These are phyloP conservation scores for Melanotaenia boesemani DNA, from an alignment of 2,797 vertebrate species.

Conservation along the genomic window DNA sequence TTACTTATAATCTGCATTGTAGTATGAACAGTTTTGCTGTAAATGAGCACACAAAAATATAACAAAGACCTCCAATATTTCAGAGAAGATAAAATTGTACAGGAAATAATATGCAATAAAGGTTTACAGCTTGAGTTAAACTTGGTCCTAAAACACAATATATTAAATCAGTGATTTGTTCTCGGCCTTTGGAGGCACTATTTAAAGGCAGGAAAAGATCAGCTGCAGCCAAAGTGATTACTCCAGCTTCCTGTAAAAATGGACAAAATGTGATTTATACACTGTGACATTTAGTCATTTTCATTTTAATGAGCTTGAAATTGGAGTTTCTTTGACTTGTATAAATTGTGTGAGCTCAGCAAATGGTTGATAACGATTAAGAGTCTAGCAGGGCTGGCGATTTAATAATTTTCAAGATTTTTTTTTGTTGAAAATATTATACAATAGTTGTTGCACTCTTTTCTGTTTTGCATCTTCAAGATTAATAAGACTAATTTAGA, in stretches of 20 bases:
- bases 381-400: conserved; percentile 15
- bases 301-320: conserved; percentile 51
- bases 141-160: neutral
- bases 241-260: conserved; percentile 3
- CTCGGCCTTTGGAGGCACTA: conserved; percentile 2
- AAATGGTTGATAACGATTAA: conserved; percentile 19
- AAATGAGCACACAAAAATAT: neutral
- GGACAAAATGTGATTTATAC: conserved; percentile 38
- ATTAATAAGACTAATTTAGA: conserved; percentile 57
- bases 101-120: neutral
- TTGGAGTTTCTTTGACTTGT: conserved; percentile 25
- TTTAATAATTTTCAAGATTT: conserved; percentile 28
- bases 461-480: conserved; percentile 13
- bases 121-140: neutral
- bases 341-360: conserved; percentile 27
- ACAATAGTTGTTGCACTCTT: neutral
- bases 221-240: conserved; percentile 21
- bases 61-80: neutral
- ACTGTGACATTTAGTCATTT: conserved; percentile 24
- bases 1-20: neutral
- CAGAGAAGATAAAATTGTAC: neutral
- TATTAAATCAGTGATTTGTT: neutral
- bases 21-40: too few species aligned
- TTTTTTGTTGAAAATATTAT: neutral
- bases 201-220: conserved; percentile 3